Percentiles rank a stretch among this genome's conserved stretches.
phyloP scores from a whole-genome alignment of 2,888 invertebrate genomes.

The Carpatolechia fugitivella region DNA sequence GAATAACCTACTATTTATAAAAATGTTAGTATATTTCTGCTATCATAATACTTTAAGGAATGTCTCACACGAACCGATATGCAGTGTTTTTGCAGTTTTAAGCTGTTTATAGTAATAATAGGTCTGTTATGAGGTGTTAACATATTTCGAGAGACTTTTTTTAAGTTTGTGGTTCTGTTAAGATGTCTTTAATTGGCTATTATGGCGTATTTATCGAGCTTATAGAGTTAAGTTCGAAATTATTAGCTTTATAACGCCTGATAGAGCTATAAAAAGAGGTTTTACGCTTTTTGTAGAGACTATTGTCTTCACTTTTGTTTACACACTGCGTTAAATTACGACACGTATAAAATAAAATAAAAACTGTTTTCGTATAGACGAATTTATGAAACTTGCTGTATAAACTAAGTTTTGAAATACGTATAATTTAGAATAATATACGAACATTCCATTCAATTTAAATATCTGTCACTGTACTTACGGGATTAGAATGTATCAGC shows the following conservation, averaged over 20 bases:
- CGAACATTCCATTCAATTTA: too few relatives aligned
- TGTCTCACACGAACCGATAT: background rate
- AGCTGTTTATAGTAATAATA: background rate
- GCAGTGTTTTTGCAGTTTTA: background rate
- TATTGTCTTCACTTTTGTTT: too few relatives aligned
- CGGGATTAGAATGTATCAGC: too few relatives aligned
- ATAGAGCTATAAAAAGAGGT: background rate
- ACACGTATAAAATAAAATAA: constrained; percentile 22
- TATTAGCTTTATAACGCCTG: background rate
- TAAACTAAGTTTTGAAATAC: too few relatives aligned
- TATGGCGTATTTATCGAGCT: background rate
- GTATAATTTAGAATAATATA: too few relatives aligned
- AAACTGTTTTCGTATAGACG: too few relatives aligned
- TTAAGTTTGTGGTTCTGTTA: background rate
- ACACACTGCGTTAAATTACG: too few relatives aligned
- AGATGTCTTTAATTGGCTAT: background rate
- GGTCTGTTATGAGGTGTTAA: constrained; percentile 1
- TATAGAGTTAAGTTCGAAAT: background rate
- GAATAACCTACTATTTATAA: background rate
- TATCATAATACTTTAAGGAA: too few relatives aligned
- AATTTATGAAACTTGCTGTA: too few relatives aligned
- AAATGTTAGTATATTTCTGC: background rate
- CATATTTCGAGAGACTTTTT: background rate
- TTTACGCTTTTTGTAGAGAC: background rate
- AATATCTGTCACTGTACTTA: too few relatives aligned